Evolutionary conservation across 2,113 vertebrate genomes (phyloP), one percentile per base, ranked within the genome.

Genomic region (Carassius auratus): DNA sequence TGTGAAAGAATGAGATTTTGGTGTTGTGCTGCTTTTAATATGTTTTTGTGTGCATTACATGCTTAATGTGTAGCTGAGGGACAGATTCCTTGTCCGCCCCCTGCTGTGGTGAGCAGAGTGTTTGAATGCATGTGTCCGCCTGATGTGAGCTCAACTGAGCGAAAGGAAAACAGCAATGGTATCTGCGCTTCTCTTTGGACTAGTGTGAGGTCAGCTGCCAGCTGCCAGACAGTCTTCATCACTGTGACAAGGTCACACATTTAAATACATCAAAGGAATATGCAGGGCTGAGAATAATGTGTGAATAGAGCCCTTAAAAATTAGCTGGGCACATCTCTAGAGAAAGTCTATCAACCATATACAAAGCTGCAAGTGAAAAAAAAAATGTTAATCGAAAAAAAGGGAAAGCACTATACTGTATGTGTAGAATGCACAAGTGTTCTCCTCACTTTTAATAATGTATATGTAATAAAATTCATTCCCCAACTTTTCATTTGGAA

Each of bases 141-240:
- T 84, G 80, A 90, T 80, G 61, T 85, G 45, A 89, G 79, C 79
- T 86, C 88, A 91, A 76, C 88, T 50, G 85, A 74, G 90, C 64
- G 48, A 89, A 90, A 93, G 87, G 91, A 85, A 90, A 91, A 92
- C 90, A 90, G 84, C 64, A 38, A 50, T 48, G 82, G 89, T 86
- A 81, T 86, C 61, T 86, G 36, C 7, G 23, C 66, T 30, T 77
- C 87, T 90, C 74, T 19, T 17, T 64, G 87, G 88, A 87, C 26
- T 21, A 30, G 38, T 38, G 77, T 88, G 42, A 83, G 89, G 87
- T 87, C 87, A 87, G 15, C 36, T 69, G 81, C 57, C 87, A 87
- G 15, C 36, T 69, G 81, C 57, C 48, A 87, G 81, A 66, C 21
- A 69, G 19, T 36, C 57, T 59, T 26, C 59, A 42, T 68, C 36